Conservation (phyloP, 2,888 invertebrate species). For the Catocala nupta region DNA sequence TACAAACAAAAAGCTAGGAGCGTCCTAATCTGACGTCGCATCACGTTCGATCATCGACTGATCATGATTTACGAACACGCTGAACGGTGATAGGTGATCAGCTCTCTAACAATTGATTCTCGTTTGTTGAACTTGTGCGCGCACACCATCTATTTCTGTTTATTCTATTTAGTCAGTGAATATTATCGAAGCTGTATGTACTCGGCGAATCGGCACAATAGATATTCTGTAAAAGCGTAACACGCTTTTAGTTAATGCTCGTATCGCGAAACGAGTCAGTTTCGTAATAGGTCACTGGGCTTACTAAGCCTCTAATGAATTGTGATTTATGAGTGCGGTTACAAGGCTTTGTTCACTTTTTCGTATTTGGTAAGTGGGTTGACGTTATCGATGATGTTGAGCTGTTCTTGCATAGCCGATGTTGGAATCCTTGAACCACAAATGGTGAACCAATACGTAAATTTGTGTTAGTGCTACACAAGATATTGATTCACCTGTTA, state of each 20-base stretch:
- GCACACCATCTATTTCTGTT: constrained; percentile 36
- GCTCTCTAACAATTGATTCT: constrained; percentile 77
- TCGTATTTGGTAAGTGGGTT: constrained; percentile 61
- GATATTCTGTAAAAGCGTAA: constrained; percentile 39
- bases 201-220: constrained; percentile 46
- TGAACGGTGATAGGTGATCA: constrained; percentile 82
- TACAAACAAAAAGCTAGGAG: constrained; percentile 83
- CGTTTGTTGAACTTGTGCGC: constrained; percentile 71
- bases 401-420: constrained; percentile 6
- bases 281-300: constrained; percentile 70
- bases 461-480: background rate
- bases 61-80: constrained; percentile 85
- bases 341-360: constrained; percentile 64
- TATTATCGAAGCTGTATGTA: constrained; percentile 27
- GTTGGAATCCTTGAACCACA: no score
- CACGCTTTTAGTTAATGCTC: constrained; percentile 39
- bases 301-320: constrained; percentile 69
- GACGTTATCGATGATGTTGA: constrained; percentile 47
- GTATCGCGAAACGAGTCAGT: constrained; percentile 53
- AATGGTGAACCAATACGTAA: no score
- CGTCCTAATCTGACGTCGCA: constrained; percentile 83
- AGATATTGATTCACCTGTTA: constrained; percentile 38
- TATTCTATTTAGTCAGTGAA: constrained; percentile 36
- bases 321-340: constrained; percentile 71
- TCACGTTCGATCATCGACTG: constrained; percentile 82